Evolutionary conservation across 2,113 vertebrate genomes (phyloP), one percentile per base, ranked within the genome.

Genomic region (Isurus oxyrinchus): DNA sequence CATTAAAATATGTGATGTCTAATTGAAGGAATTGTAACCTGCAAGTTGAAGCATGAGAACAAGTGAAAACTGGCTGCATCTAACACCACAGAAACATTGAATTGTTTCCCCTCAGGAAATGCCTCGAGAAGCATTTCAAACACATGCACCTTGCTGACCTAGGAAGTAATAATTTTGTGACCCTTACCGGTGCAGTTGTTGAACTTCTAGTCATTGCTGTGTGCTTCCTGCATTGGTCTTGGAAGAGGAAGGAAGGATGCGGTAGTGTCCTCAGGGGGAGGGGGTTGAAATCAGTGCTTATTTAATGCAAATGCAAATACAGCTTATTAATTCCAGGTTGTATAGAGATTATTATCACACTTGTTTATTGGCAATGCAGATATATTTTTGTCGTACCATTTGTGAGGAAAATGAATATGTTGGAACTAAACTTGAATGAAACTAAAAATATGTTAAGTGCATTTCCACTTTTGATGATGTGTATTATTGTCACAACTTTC

Each of bases 291-390:
- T 16, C 97, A 97, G 97, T 96, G 96, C 96, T 96, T 27, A 53
- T 97, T 97, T 97, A 97, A 97, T 96, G 96, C 96, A 49, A 97
- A 97, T 96, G 96, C 96, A 49, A 97, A 97, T 90, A 97, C 96
- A 40, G 97, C 97, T 98, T 98, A 99, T 99, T 98, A 98, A 98
- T 98, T 98, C 99, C 99, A 99, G 98, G 98, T 98, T 96, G 96
- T 97, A 97, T 98, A 76, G 44, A 95, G 94, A 95, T 95, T 31
- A 95, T 72, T 95, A 95, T 95, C 94, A 55, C 44, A 72, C 59
- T 93, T 66, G 94, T 55, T 95, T 95, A 35, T 76, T 95, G 94
- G 94, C 94, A 95, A 55, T 55, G 66, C 0, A 5, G 94, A 72
- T 55, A 49, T 95, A 14, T 27, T 95, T 72, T 76, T 95, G 49